Base-by-base conservation (phyloP, 2,888 invertebrate species). In the Drosophila rubida region DNA sequence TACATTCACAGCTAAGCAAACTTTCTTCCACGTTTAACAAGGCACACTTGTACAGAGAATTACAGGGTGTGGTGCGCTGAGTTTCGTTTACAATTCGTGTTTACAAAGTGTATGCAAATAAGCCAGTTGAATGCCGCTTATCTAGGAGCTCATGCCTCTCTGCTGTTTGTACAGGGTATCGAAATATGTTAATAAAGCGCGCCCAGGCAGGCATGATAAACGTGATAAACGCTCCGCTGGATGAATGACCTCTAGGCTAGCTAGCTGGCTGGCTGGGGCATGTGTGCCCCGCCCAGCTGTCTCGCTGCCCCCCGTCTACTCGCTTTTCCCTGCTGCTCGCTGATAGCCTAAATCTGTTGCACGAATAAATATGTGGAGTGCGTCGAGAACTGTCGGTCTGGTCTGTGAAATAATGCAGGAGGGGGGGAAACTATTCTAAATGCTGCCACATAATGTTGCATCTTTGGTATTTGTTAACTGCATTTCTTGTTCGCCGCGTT, bases 111-210 rank as follows among this genome's bases (percentile, higher is more conserved):
- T 51, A 39, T 27, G 50, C 25, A 51, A 51, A 51, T 51, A 51
- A 2, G 32, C 5, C 1, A n/a, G 32, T 32, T 32, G 32, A 11
- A 4, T 25, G 13, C 7, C 14, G 35, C 16, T 50, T 50, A 25
- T 32, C 48, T 48, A 5, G 0, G 3, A 22, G 13, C 7, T 41
- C 22, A 25, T 2, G 14, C 16, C 13, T 9, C 19, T 46, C 13
- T 14, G n/a, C 11, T 25, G 41, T 42, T 42, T 42, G 22, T 51
- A 48, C 27, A 72, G 73, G 78, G 73, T 77, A 74, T 72, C 14
- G 11, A 78, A 88, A 87, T 84, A 84, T 84, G 84, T 84, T 88
- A 84, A 84, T 84, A 84, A 87, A 81, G 70, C 55, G 53, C 42
- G 32, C 30, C 42, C 9, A 50, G 57, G 45, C 59, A 32, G 23